Evolutionary conservation across 1,140 invertebrate species (phyloP).

Genomic region (Papilio polyxenes): DNA sequence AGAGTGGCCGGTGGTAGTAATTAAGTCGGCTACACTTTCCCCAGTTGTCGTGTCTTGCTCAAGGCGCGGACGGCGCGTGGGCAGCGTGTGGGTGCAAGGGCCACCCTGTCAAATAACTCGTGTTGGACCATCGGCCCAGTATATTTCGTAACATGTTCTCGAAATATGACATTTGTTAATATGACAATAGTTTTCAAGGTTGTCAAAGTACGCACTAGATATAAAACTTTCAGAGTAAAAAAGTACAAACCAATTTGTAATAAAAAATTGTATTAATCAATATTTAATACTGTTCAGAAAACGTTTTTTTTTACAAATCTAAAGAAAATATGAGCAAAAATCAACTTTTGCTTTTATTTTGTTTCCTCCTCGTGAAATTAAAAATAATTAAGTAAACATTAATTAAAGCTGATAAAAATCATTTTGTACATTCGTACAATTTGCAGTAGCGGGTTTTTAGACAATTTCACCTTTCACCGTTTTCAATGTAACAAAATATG

Average conservation of each 20-base stretch:
- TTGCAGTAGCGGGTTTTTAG: slow-evolving; percentile 15
- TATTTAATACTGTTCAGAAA: too few species aligned
- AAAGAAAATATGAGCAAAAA: background rate
- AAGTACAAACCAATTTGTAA: too few species aligned
- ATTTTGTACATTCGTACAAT: slow-evolving; percentile 17
- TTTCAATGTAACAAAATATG: slow-evolving; percentile 21
- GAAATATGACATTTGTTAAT: slow-evolving; percentile 28
- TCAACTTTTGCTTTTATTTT: background rate
- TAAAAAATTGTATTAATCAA: too few species aligned
- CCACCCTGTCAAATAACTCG: slow-evolving; percentile 37
- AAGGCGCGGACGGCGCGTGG: slow-evolving; percentile 40
- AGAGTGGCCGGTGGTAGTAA: slow-evolving; percentile 38
- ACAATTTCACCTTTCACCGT: slow-evolving; percentile 13
- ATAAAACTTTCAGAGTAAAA: too few species aligned
- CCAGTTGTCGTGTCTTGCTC: slow-evolving; percentile 37
- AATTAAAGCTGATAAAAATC: slow-evolving; percentile 11
- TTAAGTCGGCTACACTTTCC: slow-evolving; percentile 50
- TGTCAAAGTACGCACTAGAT: too few species aligned
- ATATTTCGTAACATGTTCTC: slow-evolving; percentile 34
- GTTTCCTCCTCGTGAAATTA: background rate
- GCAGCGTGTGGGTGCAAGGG: slow-evolving; percentile 46
- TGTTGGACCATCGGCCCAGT: slow-evolving; percentile 38
- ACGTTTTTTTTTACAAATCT: background rate
- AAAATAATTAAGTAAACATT: slow-evolving; percentile 1
- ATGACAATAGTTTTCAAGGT: too few species aligned